These are phyloP conservation scores for Hypanus sabinus DNA, from an alignment of 2,113 vertebrate species.

Conservation along the genomic window DNA sequence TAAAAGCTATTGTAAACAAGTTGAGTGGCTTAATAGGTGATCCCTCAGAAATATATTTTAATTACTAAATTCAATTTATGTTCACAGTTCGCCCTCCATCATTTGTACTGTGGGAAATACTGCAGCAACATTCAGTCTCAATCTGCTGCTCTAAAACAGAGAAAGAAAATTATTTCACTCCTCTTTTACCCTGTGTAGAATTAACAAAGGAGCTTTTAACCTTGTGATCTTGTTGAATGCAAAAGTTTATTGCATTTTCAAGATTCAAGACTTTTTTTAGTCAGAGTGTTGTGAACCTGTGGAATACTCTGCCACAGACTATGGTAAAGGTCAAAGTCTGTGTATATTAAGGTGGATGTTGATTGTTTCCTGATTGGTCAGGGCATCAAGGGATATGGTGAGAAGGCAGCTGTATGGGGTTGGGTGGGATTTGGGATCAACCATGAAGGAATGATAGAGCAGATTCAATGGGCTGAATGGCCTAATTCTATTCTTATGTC, in stretches of 20 bases:
- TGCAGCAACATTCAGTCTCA: background rate
- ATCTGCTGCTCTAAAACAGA: background rate
- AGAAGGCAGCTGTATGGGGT: too few relatives aligned
- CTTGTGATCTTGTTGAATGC: background rate
- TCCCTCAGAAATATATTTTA: conserved; percentile 28
- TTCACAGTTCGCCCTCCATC: background rate
- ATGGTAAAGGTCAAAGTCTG: too few relatives aligned
- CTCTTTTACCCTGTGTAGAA: background rate
- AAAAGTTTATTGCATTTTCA: background rate
- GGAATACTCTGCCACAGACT: too few relatives aligned
- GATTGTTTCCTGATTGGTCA: too few relatives aligned
- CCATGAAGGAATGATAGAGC: too few relatives aligned
- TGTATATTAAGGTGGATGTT: too few relatives aligned
- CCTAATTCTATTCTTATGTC: too few relatives aligned
- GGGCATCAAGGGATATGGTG: too few relatives aligned
- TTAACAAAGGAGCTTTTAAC: background rate
- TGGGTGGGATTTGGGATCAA: too few relatives aligned
- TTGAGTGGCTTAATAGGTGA: conserved; percentile 37
- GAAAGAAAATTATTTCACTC: background rate
- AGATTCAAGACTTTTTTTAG: too few relatives aligned
- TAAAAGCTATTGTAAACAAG: conserved; percentile 36
- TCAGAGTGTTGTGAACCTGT: too few relatives aligned
- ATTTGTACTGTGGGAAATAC: background rate
- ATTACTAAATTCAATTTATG: conserved; percentile 33
- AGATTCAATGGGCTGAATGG: too few relatives aligned